Percentiles rank a stretch among this genome's conserved stretches.
phyloP scores from a whole-genome alignment of 2,113 vertebrate species.

The Poeciliopsis turrubarensis region DNA sequence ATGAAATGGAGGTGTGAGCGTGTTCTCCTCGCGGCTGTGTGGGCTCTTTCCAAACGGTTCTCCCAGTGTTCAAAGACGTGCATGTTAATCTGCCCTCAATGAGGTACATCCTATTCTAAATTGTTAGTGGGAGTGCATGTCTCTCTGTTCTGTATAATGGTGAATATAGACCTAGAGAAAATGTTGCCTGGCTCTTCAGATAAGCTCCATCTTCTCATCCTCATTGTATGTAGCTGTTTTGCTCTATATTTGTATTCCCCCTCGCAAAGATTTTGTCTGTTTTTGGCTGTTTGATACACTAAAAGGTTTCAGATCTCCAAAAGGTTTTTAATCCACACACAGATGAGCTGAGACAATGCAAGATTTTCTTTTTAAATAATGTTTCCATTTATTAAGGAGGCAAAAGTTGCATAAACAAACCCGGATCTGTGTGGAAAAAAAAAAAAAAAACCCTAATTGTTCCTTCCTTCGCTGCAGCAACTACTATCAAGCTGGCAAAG shows the following conservation, averaged over 20 bases:
- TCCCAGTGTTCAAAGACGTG: not conserved
- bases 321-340: not conserved
- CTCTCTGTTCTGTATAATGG: not conserved
- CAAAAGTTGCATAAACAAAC: not conserved
- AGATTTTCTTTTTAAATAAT: not conserved
- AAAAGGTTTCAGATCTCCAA: too few species aligned
- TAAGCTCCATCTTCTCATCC: not conserved
- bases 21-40: not conserved
- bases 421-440: not conserved
- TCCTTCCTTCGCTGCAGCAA: not conserved
- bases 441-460: not conserved
- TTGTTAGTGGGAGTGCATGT: not conserved
- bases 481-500: not conserved
- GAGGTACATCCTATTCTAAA: not conserved
- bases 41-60: not conserved
- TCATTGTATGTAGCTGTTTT: not conserved
- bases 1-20: not conserved
- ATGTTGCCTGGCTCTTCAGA: not conserved
- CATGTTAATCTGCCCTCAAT: conserved; percentile 2
- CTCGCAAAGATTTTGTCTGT: not conserved
- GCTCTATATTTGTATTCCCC: not conserved
- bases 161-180: not conserved
- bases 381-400: too few species aligned
- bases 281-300: not conserved
- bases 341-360: not conserved